These are phyloP conservation scores for Archaeoteleia sp. DNA, from an alignment of 2,888 invertebrate species.

Conservation along the genomic window DNA sequence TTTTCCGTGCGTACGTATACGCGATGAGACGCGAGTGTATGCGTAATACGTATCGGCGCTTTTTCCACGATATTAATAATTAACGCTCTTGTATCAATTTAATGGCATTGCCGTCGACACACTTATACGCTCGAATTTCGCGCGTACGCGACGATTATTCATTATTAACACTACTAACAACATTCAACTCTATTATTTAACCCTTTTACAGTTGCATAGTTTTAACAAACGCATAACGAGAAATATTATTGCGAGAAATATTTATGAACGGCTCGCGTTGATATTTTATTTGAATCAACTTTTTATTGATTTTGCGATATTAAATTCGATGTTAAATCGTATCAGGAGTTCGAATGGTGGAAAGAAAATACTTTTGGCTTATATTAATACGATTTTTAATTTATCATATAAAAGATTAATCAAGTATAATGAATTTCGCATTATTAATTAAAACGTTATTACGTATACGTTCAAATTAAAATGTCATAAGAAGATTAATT, in stretches of 20 bases:
- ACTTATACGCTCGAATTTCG: conserved; percentile 26
- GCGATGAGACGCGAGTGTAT: conserved; percentile 23
- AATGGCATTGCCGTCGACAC: conserved; percentile 19
- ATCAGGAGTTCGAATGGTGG: too few relatives aligned
- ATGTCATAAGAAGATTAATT: too few relatives aligned
- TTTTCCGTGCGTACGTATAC: conserved; percentile 19
- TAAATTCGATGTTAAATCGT: background rate
- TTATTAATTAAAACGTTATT: too few relatives aligned
- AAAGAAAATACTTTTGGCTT: too few relatives aligned
- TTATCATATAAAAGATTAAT: too few relatives aligned
- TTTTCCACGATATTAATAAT: conserved; percentile 35
- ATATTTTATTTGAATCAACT: conserved; percentile 12
- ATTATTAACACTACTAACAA: conserved; percentile 37
- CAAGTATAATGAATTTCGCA: too few relatives aligned
- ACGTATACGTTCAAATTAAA: too few relatives aligned
- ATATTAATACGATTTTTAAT: too few relatives aligned
- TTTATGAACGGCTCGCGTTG: conserved; percentile 16
- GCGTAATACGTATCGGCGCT: conserved; percentile 31
- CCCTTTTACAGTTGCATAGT: conserved; percentile 31
- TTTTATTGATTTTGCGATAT: conserved; percentile 39
- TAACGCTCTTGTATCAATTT: conserved; percentile 30
- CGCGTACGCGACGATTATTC: conserved; percentile 10
- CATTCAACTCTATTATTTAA: conserved; percentile 35
- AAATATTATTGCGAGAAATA: conserved; percentile 22
- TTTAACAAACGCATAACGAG: conserved; percentile 16